These are phyloP conservation scores for Synaphobranchus kaupii DNA, from an alignment of 2,797 vertebrate species.

Conservation along the genomic window DNA sequence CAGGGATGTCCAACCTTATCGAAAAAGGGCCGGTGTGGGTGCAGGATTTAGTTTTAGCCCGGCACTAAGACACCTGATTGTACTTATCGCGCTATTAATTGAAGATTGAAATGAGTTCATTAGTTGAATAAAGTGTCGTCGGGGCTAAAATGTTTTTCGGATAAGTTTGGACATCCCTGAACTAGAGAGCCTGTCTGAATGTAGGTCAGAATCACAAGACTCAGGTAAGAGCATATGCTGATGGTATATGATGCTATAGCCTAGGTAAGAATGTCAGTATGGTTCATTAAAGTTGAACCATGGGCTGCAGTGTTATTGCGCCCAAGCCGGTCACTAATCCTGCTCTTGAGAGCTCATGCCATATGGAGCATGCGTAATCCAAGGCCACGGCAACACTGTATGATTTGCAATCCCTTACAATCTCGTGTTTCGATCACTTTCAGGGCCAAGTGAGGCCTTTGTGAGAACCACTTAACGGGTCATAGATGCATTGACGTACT, in stretches of 20 bases:
- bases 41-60: too few relatives aligned
- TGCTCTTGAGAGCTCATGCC: neutral
- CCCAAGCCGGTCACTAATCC: neutral
- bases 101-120: too few relatives aligned
- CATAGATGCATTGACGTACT: neutral
- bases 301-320: neutral
- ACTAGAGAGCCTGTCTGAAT: neutral
- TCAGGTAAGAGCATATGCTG: neutral
- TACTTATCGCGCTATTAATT: too few relatives aligned
- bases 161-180: neutral
- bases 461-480: neutral
- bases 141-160: too few relatives aligned
- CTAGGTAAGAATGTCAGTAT: neutral
- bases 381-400: neutral
- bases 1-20: too few relatives aligned
- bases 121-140: too few relatives aligned
- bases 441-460: neutral
- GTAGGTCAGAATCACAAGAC: neutral
- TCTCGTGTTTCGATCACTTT: constrained; percentile 5
- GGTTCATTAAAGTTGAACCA: neutral
- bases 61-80: too few relatives aligned
- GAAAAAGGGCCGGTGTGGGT: too few relatives aligned
- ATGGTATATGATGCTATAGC: too few relatives aligned
- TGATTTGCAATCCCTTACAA: neutral
- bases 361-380: neutral